Evolutionary conservation across 2,113 vertebrate genomes (phyloP), one percentile per base, ranked within the genome.

Genomic region (Labeo catla): DNA sequence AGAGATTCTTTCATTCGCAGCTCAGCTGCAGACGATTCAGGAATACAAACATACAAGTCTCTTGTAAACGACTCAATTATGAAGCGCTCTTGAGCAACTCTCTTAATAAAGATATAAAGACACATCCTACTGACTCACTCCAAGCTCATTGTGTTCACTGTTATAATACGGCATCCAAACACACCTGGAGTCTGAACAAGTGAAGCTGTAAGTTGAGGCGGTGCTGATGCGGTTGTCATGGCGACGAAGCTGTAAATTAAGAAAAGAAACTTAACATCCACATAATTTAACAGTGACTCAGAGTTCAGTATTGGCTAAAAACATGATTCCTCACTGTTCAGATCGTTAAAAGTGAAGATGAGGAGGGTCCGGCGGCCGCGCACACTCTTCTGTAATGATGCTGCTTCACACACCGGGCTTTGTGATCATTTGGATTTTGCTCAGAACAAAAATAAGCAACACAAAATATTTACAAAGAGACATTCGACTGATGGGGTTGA

Each of bases 191-290:
- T 59, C 45, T 52, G 81, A 57, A 8, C 8, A 49, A 72, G 4
- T 4, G 66, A 68, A 1, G 28, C 43, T 10, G 63, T 39, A 6
- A n/a, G 61, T 0, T 10, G 66, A 76, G 54, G 23, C 7, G 45
- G 23, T 47, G 73, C 45, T 65, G 72, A 85, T 47, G 49, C 50
- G 50, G 76, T 77, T 52, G 76, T 34, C 76, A 36, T 19, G 50
- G 15, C 8, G 28, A 77, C 8, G 2, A 28, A 52, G n/a, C 49
- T 16, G 10, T 34, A 16, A 76, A 34, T 52, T 3, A 52, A 8
- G 49, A 34, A 76, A 74, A 49, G 10, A 74, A 45, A 21, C 70
- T 6, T 13, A 28, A 57, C 54, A 57, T 57, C 16, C 16, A 57
- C 16, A 57, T 2, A 7, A 21, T 57, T 57, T 16, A 13, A 28